Evolutionary conservation across 1,140 invertebrate genomes (phyloP).

Genomic region (Zaprionus ghesquierei): DNA sequence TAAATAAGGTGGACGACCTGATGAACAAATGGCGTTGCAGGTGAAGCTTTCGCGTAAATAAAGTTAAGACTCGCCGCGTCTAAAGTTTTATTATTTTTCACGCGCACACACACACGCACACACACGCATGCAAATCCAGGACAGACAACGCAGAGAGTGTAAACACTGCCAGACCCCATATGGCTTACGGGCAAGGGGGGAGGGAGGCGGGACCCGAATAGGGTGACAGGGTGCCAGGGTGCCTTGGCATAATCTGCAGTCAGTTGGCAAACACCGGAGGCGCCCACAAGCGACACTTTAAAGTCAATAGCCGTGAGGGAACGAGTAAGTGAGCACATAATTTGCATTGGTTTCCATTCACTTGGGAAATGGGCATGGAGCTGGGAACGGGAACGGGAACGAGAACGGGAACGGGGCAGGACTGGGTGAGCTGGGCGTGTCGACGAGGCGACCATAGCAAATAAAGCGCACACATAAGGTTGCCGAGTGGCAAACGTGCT

Average conservation of each 20-base stretch:
- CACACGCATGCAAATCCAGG: conserved; percentile 4
- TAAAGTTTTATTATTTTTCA: conserved; percentile 34
- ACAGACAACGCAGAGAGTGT: neutral
- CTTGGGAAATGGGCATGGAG: neutral
- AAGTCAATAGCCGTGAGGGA: conserved; percentile 42
- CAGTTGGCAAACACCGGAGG: conserved; percentile 15
- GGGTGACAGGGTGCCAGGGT: neutral
- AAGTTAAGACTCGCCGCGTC: conserved; percentile 10
- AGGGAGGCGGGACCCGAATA: too few species aligned
- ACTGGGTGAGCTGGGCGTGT: neutral
- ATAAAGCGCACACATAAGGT: conserved; percentile 63
- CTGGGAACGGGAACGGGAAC: neutral
- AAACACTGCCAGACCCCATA: neutral
- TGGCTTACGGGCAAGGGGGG: too few species aligned
- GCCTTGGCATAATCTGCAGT: conserved; percentile 11
- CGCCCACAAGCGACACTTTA: conserved; percentile 43
- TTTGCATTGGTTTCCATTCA: conserved; percentile 31
- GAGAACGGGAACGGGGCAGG: neutral
- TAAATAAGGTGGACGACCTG: neutral
- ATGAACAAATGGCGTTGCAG: conserved; percentile 7
- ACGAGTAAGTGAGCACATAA: conserved; percentile 26
- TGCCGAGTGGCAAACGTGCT: conserved; percentile 29
- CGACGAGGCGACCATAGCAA: conserved; percentile 41
- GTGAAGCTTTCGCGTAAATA: conserved; percentile 2
- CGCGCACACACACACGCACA: neutral